Base-by-base conservation (phyloP, 2,797 vertebrate species). In the Pelodytes ibericus region DNA sequence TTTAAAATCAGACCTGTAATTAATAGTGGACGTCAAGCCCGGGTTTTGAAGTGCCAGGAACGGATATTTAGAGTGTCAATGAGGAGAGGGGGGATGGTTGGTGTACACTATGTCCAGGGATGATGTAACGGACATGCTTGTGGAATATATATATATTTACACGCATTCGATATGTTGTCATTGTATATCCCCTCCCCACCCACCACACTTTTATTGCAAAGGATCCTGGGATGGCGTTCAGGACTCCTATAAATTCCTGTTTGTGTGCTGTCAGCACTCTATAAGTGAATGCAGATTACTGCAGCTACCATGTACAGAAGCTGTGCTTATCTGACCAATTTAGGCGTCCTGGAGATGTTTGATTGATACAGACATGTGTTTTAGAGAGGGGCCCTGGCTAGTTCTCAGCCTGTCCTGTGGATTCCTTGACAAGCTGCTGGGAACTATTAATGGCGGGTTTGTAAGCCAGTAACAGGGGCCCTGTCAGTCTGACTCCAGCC, bases 331-430 rank as follows among this genome's bases (percentile, higher is more conserved):
- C 44, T 63, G 59, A 44, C 71, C 59, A 33, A 53, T 72, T 33
- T 72, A 72, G 71, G 18, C 27, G 13, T 24, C 56, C 7, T 25
- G 31, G 31, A 9, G 24, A n/a, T 27, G 25, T 22, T 27, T 72
- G 74, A 77, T 64, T 63, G 74, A 77, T 71, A 9, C 20, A 5
- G 47, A 77, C 74, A 77, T 57, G 59, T 77, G 74, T 44, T 44
- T n/a, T 9, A 25, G n/a, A 20, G 41, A 11, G 69, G 20, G 33
- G 65, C 13, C 10, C 13, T 49, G 16, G n/a, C n/a, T 18, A 25
- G 20, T 22, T 30, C 44, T 29, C 65, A 41, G 60, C 4, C 22
- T 25, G n/a, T 58, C 9, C 25, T 60, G 26, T 6, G 26, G 58
- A 58, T 58, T 58, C 56, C 56, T 11, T 5, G 24, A 27, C 56